Evolutionary conservation across 2,888 invertebrate genomes (phyloP), one percentile per base, ranked within the genome.

Genomic region (Drosophila mettleri): DNA sequence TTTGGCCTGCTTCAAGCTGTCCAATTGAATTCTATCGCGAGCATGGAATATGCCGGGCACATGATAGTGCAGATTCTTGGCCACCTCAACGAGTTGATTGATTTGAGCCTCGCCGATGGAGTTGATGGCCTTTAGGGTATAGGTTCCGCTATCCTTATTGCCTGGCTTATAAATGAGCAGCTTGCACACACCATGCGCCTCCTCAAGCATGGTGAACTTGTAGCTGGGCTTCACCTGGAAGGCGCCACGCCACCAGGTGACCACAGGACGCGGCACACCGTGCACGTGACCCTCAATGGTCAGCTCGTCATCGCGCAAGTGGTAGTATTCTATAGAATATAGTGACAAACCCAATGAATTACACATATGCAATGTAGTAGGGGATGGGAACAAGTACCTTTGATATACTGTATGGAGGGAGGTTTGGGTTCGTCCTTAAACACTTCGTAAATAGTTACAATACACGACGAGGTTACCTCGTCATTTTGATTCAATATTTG

Each of bases 401-500:
- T 94, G n/a, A 93, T 93, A 86, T 95, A 93, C 12, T 95, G 95
- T 90, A 97, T 96, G 16, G 95, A 95, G 20, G 96, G 96, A 18
- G 95, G 95, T 69, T 95, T 93, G 0, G 96, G 95, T 53, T 95
- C 94, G 20, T 95, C 94, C 91, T 96, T 92, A 82, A 95, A 95
- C 72, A 95, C 94, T 63, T 96, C 95, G 88, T 95, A 96, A 55
- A 97, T 95, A 88, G 95, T 95, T 20, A 97, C 93, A 78, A 94
- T 94, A 45, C 96, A 96, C n/a, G 95, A 94, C 8, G 96, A 95
- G 49, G 94, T 94, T 1, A 95, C 93, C 61, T 94, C 94, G 31
- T 97, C 97, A 84, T 96, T 94, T 66, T 94, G 93, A 91, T 97
- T 97, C 76, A 94, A 93, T 24, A 96, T 96, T 10, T 94, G 91